Base-by-base conservation (phyloP, 2,888 invertebrate species). In the Apotomis capreana region DNA sequence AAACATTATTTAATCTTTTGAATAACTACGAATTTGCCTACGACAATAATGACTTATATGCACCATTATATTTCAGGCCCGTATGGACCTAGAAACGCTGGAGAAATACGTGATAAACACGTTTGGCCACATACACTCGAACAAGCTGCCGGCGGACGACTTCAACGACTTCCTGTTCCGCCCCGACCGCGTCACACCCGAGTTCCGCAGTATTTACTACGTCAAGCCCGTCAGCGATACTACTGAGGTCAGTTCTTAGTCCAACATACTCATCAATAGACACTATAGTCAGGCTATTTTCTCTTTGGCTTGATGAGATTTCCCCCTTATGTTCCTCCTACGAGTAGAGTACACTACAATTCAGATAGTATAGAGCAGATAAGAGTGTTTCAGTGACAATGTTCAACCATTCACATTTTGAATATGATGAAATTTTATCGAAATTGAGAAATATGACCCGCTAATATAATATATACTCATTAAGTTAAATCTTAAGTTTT, bases 221-320 rank as follows among this genome's bases (percentile, higher is more conserved):
- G 94, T 98, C 0, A 95, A 96, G 80, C 96, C 97, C 0, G 93
- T 96, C 9, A 96, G 96, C 77, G 96, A 97, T 82, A 92, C 95
- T 10, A 95, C 95, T 74, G 95, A 96, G 92, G 95, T 96, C 74
- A 89, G 87, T 77, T 1, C 5, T 37, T 26, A 26, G 26, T 26
- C 26, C 26, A 26, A 26, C 26, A 26, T 2, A 26, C 26, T 26
- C 26, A 26, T 26, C 26, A 2, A 26, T 26, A 26, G 26, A 26
- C 26, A 26, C 26, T 26, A 26, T 26, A 26, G 26, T 2, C 26
- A 26, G 26, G 26, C 26, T 26, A 26, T 26, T 26, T 26, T 26
- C 26, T 26, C 26, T 26, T 26, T 26, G 26, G 40, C 40, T 40
- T 40, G 3, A 6, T 40, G 40, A 26, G 26, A 26, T 26, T 40